Evolutionary conservation across 2,888 invertebrate species (phyloP), one percentile per base, ranked within the genome.

Genomic region (Enchytraeus crypticus): DNA sequence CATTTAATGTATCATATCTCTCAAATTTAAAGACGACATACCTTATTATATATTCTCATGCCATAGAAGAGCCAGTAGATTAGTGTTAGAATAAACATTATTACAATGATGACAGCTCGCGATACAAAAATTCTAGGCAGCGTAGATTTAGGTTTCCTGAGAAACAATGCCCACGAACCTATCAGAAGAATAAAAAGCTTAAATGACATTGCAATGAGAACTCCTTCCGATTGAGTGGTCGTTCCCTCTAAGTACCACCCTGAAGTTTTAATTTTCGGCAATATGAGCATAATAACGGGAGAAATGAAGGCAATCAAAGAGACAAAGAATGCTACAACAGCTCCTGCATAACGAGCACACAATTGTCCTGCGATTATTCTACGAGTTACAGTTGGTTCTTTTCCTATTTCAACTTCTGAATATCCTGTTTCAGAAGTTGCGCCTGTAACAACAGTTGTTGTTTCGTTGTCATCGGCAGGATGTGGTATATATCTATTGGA

Each of bases 21-120:
- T n/a, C n/a, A n/a, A n/a, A n/a, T n/a, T n/a, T n/a, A n/a, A n/a
- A n/a, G n/a, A 11, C 21, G n/a, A 51, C 51, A 8, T 51, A 32
- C 73, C 59, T 79, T 76, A 59, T 82, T 79, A 62, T 82, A 72
- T 51, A 84, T 81, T 80, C 96, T 90, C 56, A 96, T 93, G 72
- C 91, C 87, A 78, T 96, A 98, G 81, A 98, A 98, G 23, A 98
- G 83, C 97, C 98, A 98, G 81, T 92, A 97, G 3, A 95, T 89
- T 80, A 96, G 92, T 65, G 90, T 89, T 78, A 95, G 89, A 18
- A 98, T 86, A 46, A 92, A 86, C 43, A 93, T 86, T 59, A 96
- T 84, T 4, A 90, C 85, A 62, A 95, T 81, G n/a, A 92, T 88
- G 70, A 90, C 86, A 0, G 92, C 89, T 71, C 93, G 84, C 75